Base-by-base conservation (phyloP, 2,797 vertebrate species). In the Mallotus villosus region DNA sequence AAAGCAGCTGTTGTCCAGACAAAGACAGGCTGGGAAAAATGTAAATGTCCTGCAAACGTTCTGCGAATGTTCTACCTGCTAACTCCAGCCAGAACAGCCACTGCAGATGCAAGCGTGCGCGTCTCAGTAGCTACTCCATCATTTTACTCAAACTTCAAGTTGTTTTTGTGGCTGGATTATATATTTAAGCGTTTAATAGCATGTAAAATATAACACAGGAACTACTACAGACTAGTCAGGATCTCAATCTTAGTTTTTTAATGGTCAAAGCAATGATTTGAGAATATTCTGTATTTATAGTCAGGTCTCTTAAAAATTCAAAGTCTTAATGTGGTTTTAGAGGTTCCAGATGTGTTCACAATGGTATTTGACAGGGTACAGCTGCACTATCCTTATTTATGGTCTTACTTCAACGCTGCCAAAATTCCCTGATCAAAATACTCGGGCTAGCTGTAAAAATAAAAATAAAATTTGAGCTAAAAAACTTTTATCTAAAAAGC, bases 321-420 rank as follows among this genome's bases (percentile, higher is more conserved):
- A 72, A 75, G 77, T 76, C 80, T 82, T 80, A 82, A 81, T 76
- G 71, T 83, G 80, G 71, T 74, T 37, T 91, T 83, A 93, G 87
- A 73, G 78, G 73, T 79, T 85, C 89, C 92, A 92, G 91, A 93
- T 93, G 92, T 84, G 72, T 78, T 87, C 75, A 78, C 79, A 74
- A 68, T 78, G 87, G 87, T 89, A 91, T 90, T 86, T 77, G 74
- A 74, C 72, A 71, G 72, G 32, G 83, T 82, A 83, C 77, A 87
- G 80, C 85, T 79, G 85, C 76, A 74, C 76, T 73, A 67, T 71
- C 80, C 70, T 88, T 90, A 92, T 92, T 90, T 92, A 91, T 82
- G 83, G 74, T 81, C 76, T 63, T 19, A 75, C 74, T 78, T 74
- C 74, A 80, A 81, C 76, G 72, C 79, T 76, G 81, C 85, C 85